phyloP scores from a whole-genome alignment of 2,797 vertebrate genomes.

The Prunella strophiata region DNA sequence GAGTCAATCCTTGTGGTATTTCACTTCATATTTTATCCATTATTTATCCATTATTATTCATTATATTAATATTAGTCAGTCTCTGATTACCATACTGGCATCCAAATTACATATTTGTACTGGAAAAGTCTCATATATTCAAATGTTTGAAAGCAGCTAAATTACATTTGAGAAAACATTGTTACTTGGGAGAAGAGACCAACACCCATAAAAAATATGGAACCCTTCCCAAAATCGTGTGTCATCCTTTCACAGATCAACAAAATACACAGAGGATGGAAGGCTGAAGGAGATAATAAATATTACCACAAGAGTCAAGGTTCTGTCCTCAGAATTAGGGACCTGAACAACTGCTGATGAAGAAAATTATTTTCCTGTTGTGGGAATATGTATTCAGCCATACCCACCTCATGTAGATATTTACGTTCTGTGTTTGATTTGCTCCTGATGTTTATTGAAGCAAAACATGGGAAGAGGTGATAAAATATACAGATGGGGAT shows the following conservation, averaged over 20 bases:
- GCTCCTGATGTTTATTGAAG: neutral
- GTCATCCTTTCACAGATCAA: slow-evolving; percentile 46
- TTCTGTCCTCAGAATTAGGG: neutral
- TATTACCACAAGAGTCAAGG: neutral
- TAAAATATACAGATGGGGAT: neutral
- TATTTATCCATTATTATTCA: neutral
- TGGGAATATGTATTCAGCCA: neutral
- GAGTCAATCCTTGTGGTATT: neutral
- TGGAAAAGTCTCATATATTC: neutral
- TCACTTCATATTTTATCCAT: neutral
- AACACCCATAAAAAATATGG: neutral
- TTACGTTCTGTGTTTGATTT: neutral
- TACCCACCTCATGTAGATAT: neutral
- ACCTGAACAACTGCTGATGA: neutral
- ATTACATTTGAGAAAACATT: neutral
- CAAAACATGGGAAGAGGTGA: neutral
- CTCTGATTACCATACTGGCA: neutral
- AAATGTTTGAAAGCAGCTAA: neutral
- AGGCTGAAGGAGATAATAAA: neutral
- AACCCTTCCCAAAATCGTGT: slow-evolving; percentile 62
- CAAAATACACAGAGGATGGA: neutral
- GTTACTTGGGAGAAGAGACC: neutral
- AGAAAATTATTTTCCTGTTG: neutral
- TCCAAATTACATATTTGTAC: neutral
- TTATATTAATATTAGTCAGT: neutral